Base-by-base conservation (phyloP, 2,888 invertebrate genomes). In the Scaptodrosophila latifasciaeformis region DNA sequence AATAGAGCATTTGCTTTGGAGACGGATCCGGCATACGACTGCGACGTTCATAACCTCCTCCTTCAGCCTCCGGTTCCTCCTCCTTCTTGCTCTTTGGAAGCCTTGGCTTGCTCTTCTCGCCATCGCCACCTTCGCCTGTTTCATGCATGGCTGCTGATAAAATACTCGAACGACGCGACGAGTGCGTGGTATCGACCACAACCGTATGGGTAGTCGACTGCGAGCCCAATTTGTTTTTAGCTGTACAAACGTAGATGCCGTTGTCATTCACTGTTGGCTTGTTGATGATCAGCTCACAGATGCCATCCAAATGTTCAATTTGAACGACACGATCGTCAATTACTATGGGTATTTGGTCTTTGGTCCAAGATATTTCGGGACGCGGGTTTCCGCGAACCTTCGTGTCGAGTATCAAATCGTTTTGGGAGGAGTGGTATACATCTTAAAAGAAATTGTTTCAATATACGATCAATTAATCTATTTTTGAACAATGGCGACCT, bases 351-450 rank as follows among this genome's bases (percentile, higher is more conserved):
- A 69, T 87, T 82, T 43, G 92, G 84, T 95, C 92, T 85, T 91
- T 93, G 61, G 90, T 90, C 95, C 95, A 95, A 58, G 90, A 89
- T 24, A 94, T 88, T 39, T 88, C 88, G 47, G 93, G 91, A 59
- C 93, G 92, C 0, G 91, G 90, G 79, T 92, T 91, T 35, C 93
- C 92, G 52, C 94, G 88, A 27, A 94, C 90, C 68, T 92, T 93
- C 83, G 95, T 95, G 84, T 94, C 94, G 62, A 95, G 86, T 42
- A 91, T 89, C 49, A 95, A 85, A 84, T 94, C 92, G 83, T 94
- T 92, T 79, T 91, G 92, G 21, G 90, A 88, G 67, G 90, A 88
- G 79, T 91, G 91, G 82, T 92, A 94, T 4, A 89, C 90, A 85
- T 94, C 94, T 91, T 86, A 59, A 74, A 87, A 62, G 49, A 56